Percentiles rank a stretch among this genome's conserved stretches.
Evolutionary conservation across 2,888 invertebrate genomes (phyloP).

Genomic region (Pilophorus perplexus): DNA sequence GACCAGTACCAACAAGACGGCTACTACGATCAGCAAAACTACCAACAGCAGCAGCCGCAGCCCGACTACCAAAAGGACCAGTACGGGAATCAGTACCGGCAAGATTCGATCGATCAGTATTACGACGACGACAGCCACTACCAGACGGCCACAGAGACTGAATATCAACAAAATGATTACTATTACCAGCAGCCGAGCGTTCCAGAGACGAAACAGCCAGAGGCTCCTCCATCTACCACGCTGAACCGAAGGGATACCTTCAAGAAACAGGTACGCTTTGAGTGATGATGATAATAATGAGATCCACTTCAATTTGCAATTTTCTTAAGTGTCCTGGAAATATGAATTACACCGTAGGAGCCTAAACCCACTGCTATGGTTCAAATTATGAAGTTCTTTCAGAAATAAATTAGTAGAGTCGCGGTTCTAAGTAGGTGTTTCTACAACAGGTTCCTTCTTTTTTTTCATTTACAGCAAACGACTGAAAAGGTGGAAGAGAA

Average conservation of each 20-base stretch:
- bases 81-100: conserved; percentile 29
- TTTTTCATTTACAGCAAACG: conserved; percentile 28
- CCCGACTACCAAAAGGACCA: conserved; percentile 16
- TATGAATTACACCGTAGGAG: too few species aligned
- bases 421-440: too few species aligned
- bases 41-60: conserved; percentile 12
- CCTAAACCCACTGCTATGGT: too few species aligned
- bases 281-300: neutral
- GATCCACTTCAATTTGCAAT: neutral
- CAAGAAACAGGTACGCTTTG: conserved; percentile 32
- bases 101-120: conserved; percentile 31
- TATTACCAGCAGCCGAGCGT: conserved; percentile 13
- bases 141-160: conserved; percentile 26
- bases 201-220: conserved; percentile 26
- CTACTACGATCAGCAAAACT: neutral
- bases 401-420: too few species aligned
- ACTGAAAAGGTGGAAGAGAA: conserved; percentile 34
- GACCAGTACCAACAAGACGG: conserved; percentile 23
- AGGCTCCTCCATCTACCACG: conserved; percentile 20
- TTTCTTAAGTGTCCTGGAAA: neutral
- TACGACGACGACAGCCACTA: conserved; percentile 35
- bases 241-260: conserved; percentile 36
- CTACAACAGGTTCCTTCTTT: too few species aligned
- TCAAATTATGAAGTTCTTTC: too few species aligned
- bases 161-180: conserved; percentile 31